Base-by-base conservation (phyloP, 2,797 vertebrate genomes). In the Leuciscus waleckii region DNA sequence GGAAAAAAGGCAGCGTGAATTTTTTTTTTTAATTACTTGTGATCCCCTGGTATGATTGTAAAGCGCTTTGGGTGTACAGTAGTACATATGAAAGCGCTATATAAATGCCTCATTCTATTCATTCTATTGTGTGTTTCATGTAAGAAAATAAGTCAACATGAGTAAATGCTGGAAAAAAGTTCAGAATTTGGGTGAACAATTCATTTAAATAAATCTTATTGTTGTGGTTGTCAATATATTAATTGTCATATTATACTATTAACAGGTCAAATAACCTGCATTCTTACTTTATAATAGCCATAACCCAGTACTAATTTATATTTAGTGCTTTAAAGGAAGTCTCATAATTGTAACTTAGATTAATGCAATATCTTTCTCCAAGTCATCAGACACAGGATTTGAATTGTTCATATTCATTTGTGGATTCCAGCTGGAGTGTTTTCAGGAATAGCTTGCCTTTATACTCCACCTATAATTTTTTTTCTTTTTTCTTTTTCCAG, bases 341-440 rank as follows among this genome's bases (percentile, higher is more conserved):
- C 67, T 39, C 65, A 82, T 71, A 7, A 69, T 69, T 69, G 49
- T 81, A 61, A 58, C 56, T 58, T 23, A 29, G 26, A 70, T 67
- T 29, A 58, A 56, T 19, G 16, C 79, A 58, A 41, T 21, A 82
- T 71, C 35, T 58, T 70, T 43, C 17, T 73, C 51, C 68, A 73
- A 43, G 39, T 68, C 63, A 80, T 54, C 43, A 10, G 29, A 68
- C 35, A 11, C 37, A 29, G 35, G 26, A 13, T 58, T 16, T 82
- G 17, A 11, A 63, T 61, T 23, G 19, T 58, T 61, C 39, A 32
- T 56, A 29, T 81, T 81, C 32, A 70, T 43, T 37, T 69, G 41
- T 51, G 46, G 29, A 54, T 43, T 35, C 46, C 41, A 81, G 43
- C 65, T 68, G 32, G 29, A 51, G 11, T 8, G 1, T 68, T 68